A percentile compares a stretch with the other conserved stretches of the same genome.
phyloP scores from a whole-genome alignment of 2,888 invertebrate species.

The Pegoplata infirma region DNA sequence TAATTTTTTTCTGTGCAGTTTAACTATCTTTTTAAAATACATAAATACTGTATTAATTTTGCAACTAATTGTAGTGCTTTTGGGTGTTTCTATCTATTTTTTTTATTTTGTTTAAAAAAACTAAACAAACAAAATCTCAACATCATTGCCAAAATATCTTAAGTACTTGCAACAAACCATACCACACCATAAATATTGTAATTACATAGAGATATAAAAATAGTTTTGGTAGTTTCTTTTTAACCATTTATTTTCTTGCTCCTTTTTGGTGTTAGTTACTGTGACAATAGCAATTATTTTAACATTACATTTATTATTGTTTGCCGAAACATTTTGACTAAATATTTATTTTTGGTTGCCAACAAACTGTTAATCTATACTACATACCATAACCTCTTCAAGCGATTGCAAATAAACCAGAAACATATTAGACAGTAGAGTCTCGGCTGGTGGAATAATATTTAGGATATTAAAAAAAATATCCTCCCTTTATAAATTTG shows the following conservation, averaged over 20 bases:
- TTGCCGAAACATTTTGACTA: constrained; percentile 38
- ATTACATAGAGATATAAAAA: background rate
- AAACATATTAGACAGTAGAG: background rate
- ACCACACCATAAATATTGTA: background rate
- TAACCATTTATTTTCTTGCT: background rate
- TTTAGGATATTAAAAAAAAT: no score
- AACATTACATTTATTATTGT: constrained; percentile 34
- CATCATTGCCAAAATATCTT: background rate
- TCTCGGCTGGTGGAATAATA: no score
- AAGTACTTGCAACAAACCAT: background rate
- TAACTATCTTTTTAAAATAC: no score
- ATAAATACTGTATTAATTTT: no score
- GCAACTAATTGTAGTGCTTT: no score
- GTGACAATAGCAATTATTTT: constrained; percentile 59
- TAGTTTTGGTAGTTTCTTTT: no score
- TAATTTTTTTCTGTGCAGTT: no score
- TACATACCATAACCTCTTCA: constrained; percentile 47
- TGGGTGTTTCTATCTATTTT: no score
- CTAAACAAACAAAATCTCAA: background rate
- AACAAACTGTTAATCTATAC: constrained; percentile 57
- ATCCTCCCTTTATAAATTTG: no score
- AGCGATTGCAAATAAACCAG: constrained; percentile 12
- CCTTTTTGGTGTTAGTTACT: constrained; percentile 34
- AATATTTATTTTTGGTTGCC: constrained; percentile 47
- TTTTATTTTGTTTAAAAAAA: background rate